Evolutionary conservation across 1,140 invertebrate species (phyloP).

Genomic region (Subanguina moxae): DNA sequence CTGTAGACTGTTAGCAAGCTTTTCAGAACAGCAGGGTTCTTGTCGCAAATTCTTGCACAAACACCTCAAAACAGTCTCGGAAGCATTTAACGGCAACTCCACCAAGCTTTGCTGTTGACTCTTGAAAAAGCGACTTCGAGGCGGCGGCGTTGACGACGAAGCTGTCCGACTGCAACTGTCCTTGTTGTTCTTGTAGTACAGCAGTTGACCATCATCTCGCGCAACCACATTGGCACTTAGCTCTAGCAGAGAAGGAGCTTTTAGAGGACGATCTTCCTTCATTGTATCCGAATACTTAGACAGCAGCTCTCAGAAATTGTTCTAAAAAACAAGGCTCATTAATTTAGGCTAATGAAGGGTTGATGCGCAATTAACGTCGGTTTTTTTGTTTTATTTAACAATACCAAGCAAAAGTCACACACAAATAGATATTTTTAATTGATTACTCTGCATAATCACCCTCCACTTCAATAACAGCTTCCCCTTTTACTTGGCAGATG

Average conservation of each 20-base stretch:
- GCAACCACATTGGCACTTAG: constrained; percentile 28
- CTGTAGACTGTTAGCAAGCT: background rate
- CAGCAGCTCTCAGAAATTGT: too few species aligned
- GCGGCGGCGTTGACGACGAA: background rate
- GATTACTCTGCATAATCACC: too few species aligned
- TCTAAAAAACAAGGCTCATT: too few species aligned
- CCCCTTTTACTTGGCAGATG: too few species aligned
- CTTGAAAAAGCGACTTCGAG: background rate
- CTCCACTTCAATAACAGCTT: too few species aligned
- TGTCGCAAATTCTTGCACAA: constrained; percentile 1
- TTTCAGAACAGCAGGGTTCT: background rate
- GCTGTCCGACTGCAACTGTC: constrained; percentile 3
- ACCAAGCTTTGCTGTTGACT: background rate
- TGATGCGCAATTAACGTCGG: too few species aligned
- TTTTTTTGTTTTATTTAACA: too few species aligned
- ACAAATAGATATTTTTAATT: too few species aligned
- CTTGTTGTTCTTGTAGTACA: background rate
- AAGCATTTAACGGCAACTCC: background rate
- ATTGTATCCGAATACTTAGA: too few species aligned
- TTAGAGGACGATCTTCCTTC: constrained; percentile 15
- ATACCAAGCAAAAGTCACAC: too few species aligned
- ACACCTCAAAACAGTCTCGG: background rate
- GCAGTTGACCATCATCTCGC: constrained; percentile 10
- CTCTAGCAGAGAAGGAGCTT: constrained; percentile 26
- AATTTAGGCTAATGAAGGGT: too few species aligned